Evolutionary conservation across 2,888 invertebrate species (phyloP), one percentile per base, ranked within the genome.

Genomic region (Limnephilus rhombicus): DNA sequence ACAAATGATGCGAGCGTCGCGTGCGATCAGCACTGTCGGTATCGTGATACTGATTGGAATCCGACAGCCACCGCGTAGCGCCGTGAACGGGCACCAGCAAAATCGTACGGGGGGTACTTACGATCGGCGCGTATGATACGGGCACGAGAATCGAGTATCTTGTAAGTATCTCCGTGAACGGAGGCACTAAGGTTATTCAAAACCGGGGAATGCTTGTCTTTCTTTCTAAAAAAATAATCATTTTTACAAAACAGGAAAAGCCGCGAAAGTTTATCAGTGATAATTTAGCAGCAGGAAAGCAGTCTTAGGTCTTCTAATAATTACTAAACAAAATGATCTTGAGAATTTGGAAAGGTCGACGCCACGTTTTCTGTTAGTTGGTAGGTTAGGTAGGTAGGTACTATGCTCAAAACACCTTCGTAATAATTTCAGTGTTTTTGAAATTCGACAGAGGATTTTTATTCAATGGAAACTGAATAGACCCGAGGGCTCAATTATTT

Each of bases 391-490:
- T 15, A 41, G 41, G 15, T 15, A 53, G 9, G 24, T n/a, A 9
- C 68, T n/a, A 68, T n/a, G 7, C 68, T 68, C 24, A 68, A 24
- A 24, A n/a, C n/a, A 68, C 9, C 24, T 24, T n/a, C 24, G 9
- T 68, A 68, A 68, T 68, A 68, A 24, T 68, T 68, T 68, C n/a
- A 9, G 68, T 68, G 68, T 68, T 68, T 68, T 68, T n/a, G 68
- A 68, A 68, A 68, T 68, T 68, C 24, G 9, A 9, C n/a, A 2
- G 24, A 68, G 24, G 93, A 93, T 89, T 49, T 15, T 49, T 15
- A 90, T 34, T 24, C 18, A 45, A 29, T n/a, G 24, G 68, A 9
- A 68, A 68, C n/a, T 68, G 68, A 68, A 68, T 68, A 9, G 68
- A 68, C 24, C 24, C 24, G 24, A 68, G 24, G 68, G 68, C 68